Conservation (phyloP, 92 coral and sea anemone species). For the Epizoanthus ramosus region DNA sequence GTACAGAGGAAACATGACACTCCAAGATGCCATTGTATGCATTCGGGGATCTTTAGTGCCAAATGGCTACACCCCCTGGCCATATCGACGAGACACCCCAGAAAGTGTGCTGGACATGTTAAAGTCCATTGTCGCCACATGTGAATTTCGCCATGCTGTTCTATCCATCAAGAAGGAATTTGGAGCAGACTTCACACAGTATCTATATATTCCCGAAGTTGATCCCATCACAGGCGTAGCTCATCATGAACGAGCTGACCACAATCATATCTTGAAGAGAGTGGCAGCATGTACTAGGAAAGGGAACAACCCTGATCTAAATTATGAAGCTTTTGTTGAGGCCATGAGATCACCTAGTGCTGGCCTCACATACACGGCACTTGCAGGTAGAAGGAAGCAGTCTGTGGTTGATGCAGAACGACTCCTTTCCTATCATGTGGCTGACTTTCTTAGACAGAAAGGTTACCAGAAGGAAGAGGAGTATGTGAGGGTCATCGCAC, state of each 20-base stretch:
- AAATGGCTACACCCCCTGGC: conserved; percentile 10
- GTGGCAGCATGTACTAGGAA: conserved; percentile 54
- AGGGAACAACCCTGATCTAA: conserved; percentile 28
- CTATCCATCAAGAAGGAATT: neutral
- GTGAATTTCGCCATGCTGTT: neutral
- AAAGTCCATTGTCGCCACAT: conserved; percentile 33
- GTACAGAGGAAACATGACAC: neutral
- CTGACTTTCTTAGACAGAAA: conserved; percentile 21
- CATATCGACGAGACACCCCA: neutral
- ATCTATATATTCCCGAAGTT: conserved; percentile 55
- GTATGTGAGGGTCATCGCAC: conserved; percentile 44
- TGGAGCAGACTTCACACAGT: conserved; percentile 38
- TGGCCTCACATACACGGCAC: conserved; percentile 51
- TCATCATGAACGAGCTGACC: conserved; percentile 65
- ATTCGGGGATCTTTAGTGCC: neutral
- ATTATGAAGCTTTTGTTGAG: conserved; percentile 51
- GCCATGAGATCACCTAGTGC: conserved; percentile 36
- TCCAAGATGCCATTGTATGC: neutral
- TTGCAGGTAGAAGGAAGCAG: conserved; percentile 51
- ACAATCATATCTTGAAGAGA: conserved; percentile 56
- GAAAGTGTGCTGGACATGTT: conserved; percentile 13
- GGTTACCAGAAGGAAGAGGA: conserved; percentile 47
- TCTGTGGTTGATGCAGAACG: conserved; percentile 56
- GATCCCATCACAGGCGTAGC: conserved; percentile 47
- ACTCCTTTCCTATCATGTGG: conserved; percentile 46